phyloP scores from a whole-genome alignment of 1,140 invertebrate genomes.

The Drosophila kepulauana region DNA sequence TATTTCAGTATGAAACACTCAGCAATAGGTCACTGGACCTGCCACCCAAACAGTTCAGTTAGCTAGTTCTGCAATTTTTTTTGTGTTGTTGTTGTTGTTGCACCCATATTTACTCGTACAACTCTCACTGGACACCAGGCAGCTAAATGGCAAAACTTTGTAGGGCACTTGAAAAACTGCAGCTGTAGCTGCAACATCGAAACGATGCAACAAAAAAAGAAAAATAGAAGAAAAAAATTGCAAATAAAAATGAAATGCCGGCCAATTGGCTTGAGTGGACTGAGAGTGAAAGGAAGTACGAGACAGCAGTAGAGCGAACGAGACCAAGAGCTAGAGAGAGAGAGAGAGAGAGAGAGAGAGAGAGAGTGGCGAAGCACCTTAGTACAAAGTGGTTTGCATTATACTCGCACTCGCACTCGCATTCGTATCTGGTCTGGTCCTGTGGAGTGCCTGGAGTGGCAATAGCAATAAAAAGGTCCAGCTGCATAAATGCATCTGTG shows the following conservation, averaged over 20 bases:
- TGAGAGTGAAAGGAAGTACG: constrained; percentile 6
- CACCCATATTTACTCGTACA: background rate
- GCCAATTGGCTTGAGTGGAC: constrained; percentile 34
- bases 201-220: background rate
- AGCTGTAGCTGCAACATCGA: constrained; percentile 7
- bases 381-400: constrained; percentile 31
- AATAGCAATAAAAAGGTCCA: constrained; percentile 19
- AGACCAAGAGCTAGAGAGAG: too few species aligned
- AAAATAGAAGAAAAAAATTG: background rate
- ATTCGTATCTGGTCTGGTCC: background rate
- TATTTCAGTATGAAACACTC: constrained; percentile 27
- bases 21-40: constrained; percentile 2
- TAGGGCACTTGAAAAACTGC: constrained; percentile 20
- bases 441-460: background rate
- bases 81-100: background rate
- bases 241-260: constrained; percentile 12
- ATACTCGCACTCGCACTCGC: constrained; percentile 12
- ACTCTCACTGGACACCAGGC: constrained; percentile 1
- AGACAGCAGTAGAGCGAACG: background rate
- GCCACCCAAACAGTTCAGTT: constrained; percentile 16
- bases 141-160: constrained; percentile 23
- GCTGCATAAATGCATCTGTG: constrained; percentile 56
- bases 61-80: background rate
- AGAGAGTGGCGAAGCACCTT: constrained; percentile 10
- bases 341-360: background rate